A percentile compares a stretch with the other conserved stretches of the same genome.
Conservation (phyloP, 2,797 vertebrate species). For the Onychomys torridus region DNA sequence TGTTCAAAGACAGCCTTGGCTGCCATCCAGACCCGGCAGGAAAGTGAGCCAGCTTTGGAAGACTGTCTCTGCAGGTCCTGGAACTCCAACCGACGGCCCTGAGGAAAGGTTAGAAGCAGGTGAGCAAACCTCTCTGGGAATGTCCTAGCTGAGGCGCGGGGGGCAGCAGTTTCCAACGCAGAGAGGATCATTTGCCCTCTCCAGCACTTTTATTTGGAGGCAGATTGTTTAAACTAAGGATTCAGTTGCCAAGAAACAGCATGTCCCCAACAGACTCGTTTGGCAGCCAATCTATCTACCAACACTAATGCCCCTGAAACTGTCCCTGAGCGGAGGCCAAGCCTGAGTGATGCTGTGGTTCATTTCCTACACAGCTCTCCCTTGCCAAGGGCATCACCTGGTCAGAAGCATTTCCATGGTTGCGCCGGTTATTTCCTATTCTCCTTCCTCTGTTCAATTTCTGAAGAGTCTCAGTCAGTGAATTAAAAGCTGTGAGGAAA, state of each 20-base stretch:
- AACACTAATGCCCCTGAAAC: not conserved
- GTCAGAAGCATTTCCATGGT: not conserved
- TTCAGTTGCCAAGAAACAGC: constrained; percentile 37
- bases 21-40: not conserved
- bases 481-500: not conserved
- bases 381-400: not conserved
- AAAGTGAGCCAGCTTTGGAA: not conserved
- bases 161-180: not conserved
- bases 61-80: not conserved
- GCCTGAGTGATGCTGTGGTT: not conserved
- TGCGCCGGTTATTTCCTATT: not conserved
- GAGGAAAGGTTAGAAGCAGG: not conserved
- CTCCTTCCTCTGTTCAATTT: not conserved
- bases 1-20: not conserved
- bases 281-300: constrained; percentile 10
- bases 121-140: not conserved
- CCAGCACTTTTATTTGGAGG: constrained; percentile 34
- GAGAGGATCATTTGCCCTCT: not conserved
- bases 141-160: not conserved
- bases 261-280: not conserved
- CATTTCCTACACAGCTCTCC: not conserved
- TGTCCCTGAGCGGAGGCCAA: not conserved
- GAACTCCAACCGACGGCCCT: not conserved
- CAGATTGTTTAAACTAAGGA: constrained; percentile 48
- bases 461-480: not conserved